Evolutionary conservation across 1,140 invertebrate genomes (phyloP), one percentile per base, ranked within the genome.

Genomic region (Monomorium pharaonis): DNA sequence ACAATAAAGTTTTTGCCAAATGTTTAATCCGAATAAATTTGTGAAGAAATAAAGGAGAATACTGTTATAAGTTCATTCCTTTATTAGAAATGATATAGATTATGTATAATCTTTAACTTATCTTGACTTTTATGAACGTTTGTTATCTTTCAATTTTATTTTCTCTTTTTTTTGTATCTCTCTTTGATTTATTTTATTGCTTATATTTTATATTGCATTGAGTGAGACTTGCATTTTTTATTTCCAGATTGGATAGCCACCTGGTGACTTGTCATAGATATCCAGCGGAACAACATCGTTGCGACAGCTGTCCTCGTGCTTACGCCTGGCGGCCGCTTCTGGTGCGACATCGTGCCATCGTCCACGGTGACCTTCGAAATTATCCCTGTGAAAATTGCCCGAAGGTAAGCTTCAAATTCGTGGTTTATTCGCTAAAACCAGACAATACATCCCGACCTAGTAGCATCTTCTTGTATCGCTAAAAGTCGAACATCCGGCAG

Each of bases 311-410:
- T 94, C 96, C 97, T 0, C 96, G 97, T 86, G 96, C 97, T 12
- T 99, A 98, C 95, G 96, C 97, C 84, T 98, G 97, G 96, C 96
- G 98, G 21, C 97, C 97, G 0, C 96, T 98, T 86, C 95, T 99
- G 6, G 96, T 98, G 30, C 96, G 97, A 24, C 98, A 99, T 94
- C 97, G 98, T 56, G 97, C 97, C 0, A 94, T 97, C n/a, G 96
- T 96, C 10, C 98, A 98, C 94, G 97, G 98, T 1, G 97, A 97
- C 87, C 96, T 97, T 5, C 95, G 96, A 75, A 97, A 97, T 93
- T 99, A 98, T 94, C 97, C 97, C 33, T 99, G 99, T 95, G 98
- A 99, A 93, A 98, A 99, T 94, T 99, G 99, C 93, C 97, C 98
- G 87, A 99, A 98, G 96, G 97, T 97, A 93, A 95, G 94, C 74